These are phyloP conservation scores for Noctua janthe DNA, from an alignment of 2,888 invertebrate species.

Conservation along the genomic window DNA sequence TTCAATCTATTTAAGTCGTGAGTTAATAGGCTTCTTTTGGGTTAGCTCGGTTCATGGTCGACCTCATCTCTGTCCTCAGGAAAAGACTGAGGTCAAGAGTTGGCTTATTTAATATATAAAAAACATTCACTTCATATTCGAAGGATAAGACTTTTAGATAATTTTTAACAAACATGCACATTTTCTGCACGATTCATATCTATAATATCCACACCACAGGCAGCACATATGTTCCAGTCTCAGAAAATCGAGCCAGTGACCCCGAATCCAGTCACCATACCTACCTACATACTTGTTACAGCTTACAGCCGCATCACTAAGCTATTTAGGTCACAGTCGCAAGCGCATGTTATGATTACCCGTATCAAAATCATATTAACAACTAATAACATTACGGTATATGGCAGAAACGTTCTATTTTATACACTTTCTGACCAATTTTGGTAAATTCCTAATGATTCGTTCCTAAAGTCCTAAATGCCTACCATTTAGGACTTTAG, in stretches of 20 bases:
- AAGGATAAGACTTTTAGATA: background rate
- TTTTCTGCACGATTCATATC: background rate
- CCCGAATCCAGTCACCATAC: constrained; percentile 1
- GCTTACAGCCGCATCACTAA: constrained; percentile 29
- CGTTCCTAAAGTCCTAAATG: too few species aligned
- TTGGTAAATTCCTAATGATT: too few species aligned
- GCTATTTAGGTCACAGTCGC: constrained; percentile 42
- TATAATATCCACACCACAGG: background rate
- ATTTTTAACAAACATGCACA: background rate
- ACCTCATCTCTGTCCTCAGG: too few species aligned
- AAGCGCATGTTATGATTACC: constrained; percentile 31
- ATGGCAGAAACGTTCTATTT: background rate
- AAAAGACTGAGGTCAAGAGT: too few species aligned
- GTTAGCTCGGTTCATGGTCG: too few species aligned
- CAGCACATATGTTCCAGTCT: background rate
- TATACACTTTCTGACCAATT: background rate
- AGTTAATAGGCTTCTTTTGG: too few species aligned
- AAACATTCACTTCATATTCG: background rate
- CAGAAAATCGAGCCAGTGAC: constrained; percentile 1
- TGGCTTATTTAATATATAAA: too few species aligned
- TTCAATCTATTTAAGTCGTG: background rate
- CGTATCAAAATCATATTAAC: constrained; percentile 34
- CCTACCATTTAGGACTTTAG: background rate
- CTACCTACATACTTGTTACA: background rate
- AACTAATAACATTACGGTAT: constrained; percentile 18